Evolutionary conservation across 1,140 invertebrate species (phyloP).

Genomic region (Babylonia areolata): DNA sequence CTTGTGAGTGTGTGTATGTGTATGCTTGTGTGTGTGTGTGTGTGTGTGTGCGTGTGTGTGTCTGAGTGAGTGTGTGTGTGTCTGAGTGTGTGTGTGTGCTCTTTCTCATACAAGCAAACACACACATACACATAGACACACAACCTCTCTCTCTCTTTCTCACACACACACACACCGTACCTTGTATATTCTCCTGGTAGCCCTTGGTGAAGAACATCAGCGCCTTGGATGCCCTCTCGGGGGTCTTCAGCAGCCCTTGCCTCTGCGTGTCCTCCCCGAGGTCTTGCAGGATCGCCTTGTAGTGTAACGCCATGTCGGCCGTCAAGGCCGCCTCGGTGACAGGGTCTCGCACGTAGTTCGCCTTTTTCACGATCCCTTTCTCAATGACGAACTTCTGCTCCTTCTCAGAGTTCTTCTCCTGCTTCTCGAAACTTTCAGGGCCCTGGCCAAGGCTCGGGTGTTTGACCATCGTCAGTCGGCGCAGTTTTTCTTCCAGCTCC

Average conservation of each 20-base stretch:
- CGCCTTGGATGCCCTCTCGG: slow-evolving; percentile 97
- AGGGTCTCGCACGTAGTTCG: slow-evolving; percentile 33
- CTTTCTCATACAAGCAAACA: too few relatives aligned
- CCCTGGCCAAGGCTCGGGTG: slow-evolving; percentile 39
- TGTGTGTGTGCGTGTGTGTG: slow-evolving; percentile 6
- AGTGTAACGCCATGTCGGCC: slow-evolving; percentile 64
- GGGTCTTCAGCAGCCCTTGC: slow-evolving; percentile 96
- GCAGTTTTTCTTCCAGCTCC: slow-evolving; percentile 62
- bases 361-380: slow-evolving; percentile 37
- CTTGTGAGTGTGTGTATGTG: neutral
- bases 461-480: slow-evolving; percentile 53
- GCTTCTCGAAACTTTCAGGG: neutral
- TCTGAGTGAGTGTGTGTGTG: neutral
- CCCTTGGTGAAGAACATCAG: slow-evolving; percentile 99
- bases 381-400: neutral
- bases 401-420: slow-evolving; percentile 4
- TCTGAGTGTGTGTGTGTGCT: neutral
- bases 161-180: slow-evolving; percentile 68
- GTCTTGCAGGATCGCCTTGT: slow-evolving; percentile 63
- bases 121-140: too few relatives aligned
- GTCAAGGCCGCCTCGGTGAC: slow-evolving; percentile 49
- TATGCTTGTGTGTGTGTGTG: neutral
- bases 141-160: neutral
- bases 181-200: slow-evolving; percentile 95
- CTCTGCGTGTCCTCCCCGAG: slow-evolving; percentile 95